Conservation (phyloP, 1,140 invertebrate genomes). For the Heliconius nattereri region DNA sequence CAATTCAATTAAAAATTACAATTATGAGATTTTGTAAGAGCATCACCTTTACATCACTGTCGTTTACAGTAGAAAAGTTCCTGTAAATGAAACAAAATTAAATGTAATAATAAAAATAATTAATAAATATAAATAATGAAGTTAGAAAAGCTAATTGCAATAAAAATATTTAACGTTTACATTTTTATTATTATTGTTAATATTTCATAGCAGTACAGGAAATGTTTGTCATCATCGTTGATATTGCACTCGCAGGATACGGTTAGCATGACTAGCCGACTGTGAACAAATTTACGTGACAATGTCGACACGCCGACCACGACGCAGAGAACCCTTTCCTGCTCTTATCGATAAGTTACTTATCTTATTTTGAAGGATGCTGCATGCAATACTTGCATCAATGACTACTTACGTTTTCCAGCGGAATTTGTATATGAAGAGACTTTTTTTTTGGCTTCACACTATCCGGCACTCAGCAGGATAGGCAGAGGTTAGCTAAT, state of each 20-base stretch:
- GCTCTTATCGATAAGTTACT: background rate
- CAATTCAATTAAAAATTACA: background rate
- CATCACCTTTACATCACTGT: no score
- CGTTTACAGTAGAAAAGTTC: no score
- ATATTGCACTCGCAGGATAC: constrained; percentile 32
- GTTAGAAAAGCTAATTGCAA: no score
- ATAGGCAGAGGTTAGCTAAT: no score
- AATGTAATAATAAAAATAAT: no score
- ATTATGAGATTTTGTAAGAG: no score
- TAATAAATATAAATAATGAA: no score
- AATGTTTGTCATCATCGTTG: constrained; percentile 1
- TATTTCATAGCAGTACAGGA: background rate
- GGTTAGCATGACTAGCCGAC: constrained; percentile 39
- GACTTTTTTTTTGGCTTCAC: no score
- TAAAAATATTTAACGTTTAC: no score
- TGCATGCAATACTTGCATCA: background rate
- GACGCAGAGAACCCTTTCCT: constrained; percentile 27
- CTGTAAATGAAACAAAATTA: no score
- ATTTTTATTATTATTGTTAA: background rate
- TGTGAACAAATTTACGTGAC: constrained; percentile 52
- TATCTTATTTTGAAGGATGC: background rate
- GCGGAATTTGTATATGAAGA: no score
- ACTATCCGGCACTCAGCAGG: no score
- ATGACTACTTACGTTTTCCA: background rate
- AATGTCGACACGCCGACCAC: constrained; percentile 37